These are phyloP conservation scores for Amphipyra berbera DNA, from an alignment of 2,888 invertebrate species.

Conservation along the genomic window DNA sequence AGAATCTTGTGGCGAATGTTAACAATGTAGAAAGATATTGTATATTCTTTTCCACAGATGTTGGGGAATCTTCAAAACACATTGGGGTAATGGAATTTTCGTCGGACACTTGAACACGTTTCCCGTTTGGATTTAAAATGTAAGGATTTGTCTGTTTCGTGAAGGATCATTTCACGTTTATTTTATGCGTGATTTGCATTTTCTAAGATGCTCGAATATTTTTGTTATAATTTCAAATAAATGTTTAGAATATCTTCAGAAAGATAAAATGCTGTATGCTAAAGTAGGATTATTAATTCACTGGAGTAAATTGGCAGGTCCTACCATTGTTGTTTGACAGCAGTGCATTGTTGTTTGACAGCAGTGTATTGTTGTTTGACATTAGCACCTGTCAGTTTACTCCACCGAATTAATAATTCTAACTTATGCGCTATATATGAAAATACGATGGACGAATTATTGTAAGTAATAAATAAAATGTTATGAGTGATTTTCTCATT, in stretches of 20 bases:
- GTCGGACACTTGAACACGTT: conserved; percentile 56
- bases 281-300: too few relatives aligned
- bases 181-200: conserved; percentile 24
- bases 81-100: conserved; percentile 48
- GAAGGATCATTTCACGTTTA: conserved; percentile 38
- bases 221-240: conserved; percentile 3
- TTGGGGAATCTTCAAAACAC: conserved; percentile 40
- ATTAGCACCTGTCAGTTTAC: too few relatives aligned
- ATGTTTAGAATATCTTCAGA: not conserved
- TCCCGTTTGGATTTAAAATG: conserved; percentile 45
- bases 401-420: too few relatives aligned
- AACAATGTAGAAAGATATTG: conserved; percentile 45
- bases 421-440: too few relatives aligned
- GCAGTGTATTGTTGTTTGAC: too few relatives aligned
- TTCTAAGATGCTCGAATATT: not conserved
- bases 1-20: conserved; percentile 59
- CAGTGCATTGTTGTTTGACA: too few relatives aligned
- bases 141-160: conserved; percentile 36
- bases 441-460: too few relatives aligned
- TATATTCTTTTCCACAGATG: conserved; percentile 43
- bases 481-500: too few relatives aligned
- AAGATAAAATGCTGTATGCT: not conserved
- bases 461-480: too few relatives aligned
- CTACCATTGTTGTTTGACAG: too few relatives aligned
- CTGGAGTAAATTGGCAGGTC: too few relatives aligned